Base-by-base conservation (phyloP, 1,140 invertebrate genomes). In the Pemphigus obesinymphae region DNA sequence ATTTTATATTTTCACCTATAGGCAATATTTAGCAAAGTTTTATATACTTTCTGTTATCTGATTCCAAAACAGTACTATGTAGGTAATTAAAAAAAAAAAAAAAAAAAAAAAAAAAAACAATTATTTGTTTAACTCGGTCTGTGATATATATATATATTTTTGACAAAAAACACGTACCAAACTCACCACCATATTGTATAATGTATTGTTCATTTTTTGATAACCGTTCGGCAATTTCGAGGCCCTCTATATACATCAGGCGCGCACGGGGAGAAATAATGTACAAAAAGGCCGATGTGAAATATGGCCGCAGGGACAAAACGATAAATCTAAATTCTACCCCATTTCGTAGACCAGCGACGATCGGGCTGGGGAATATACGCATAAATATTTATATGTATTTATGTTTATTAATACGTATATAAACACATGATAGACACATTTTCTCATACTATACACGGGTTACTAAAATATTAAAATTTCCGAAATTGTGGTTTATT, bases 291-390 rank as follows among this genome's bases (percentile, higher is more conserved):
- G 23, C 11, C 31, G 37, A 70, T 43, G 50, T 43, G 34, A 78
- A 58, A 43, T 43, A 75, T 34, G n/a, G 50, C 2, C 37, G 17
- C n/a, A 15, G 23, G 73, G 31, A 58, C 20, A 26, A 58, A 58
- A n/a, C 53, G 5, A 78, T 78, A 78, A 78, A 78, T 78, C 75
- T 78, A 58, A 43, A 70, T 45, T 43, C 23, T 29, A 26, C 68
- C 68, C 68, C 26, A 70, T 63, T 66, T 45, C 15, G 68, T 70
- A 17, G 43, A 40, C 40, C 40, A 26, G n/a, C 23, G 11, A 43
- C 23, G 68, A n/a, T n/a, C 8, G 4, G 3, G 20, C 4, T 7
- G 20, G 20, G 13, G 20, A 50, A 50, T 23, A 53, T 23, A 68
- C 66, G n/a, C 34, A 0, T 37, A 15, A 17, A 40, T 34, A 34